Conservation (phyloP, 2,888 invertebrate genomes). For the Criorhina ranunculi region DNA sequence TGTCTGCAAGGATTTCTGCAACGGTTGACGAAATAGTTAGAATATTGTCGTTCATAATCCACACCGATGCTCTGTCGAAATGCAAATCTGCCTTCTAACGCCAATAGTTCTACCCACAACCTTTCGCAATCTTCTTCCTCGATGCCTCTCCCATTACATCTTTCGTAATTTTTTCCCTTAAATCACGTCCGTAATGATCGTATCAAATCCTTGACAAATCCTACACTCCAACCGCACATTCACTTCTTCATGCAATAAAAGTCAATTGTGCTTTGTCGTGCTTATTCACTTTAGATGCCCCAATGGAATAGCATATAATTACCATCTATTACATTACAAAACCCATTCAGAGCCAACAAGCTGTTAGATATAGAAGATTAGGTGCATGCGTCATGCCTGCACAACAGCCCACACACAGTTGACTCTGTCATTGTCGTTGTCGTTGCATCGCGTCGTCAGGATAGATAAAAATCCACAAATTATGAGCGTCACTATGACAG, state of each 20-base stretch:
- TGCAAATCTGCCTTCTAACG: too few species aligned
- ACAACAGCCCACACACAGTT: constrained; percentile 60
- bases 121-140: too few species aligned
- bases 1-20: too few species aligned
- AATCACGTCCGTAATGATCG: constrained; percentile 18
- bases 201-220: constrained; percentile 42
- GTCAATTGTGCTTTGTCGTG: constrained; percentile 59
- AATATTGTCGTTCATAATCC: too few species aligned
- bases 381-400: constrained; percentile 57
- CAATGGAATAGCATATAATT: constrained; percentile 69
- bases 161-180: background rate
- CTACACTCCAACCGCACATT: constrained; percentile 43
- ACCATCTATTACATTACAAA: constrained; percentile 73
- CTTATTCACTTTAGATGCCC: constrained; percentile 52
- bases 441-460: constrained; percentile 19
- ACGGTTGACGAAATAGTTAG: too few species aligned
- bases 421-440: constrained; percentile 5
- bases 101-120: too few species aligned
- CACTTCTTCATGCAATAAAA: constrained; percentile 50
- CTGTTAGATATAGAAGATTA: constrained; percentile 57
- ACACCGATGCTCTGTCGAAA: too few species aligned
- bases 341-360: constrained; percentile 56
- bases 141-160: too few species aligned
- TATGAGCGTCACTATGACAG: constrained; percentile 59
- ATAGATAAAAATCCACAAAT: constrained; percentile 48